These are phyloP conservation scores for Prunella strophiata DNA, from an alignment of 2,797 vertebrate genomes.

Conservation along the genomic window DNA sequence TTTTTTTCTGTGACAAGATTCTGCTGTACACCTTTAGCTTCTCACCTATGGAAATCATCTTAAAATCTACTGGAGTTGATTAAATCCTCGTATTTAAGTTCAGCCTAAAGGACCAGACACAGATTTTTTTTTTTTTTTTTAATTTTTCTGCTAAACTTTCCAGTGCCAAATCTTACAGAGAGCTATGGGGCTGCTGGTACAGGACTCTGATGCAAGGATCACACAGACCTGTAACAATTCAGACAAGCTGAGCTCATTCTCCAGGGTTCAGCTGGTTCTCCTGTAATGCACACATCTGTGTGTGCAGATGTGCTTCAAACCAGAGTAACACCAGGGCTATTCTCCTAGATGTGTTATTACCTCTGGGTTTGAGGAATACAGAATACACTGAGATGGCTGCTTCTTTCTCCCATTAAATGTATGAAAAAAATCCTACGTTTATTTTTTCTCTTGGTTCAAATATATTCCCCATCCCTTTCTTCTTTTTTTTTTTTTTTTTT, in stretches of 20 bases:
- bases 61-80: neutral
- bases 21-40: neutral
- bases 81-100: neutral
- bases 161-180: fast-evolving
- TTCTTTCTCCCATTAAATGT: neutral
- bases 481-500: too few species aligned
- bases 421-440: fast-evolving
- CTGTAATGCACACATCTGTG: neutral
- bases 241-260: neutral
- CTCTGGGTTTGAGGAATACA: neutral
- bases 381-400: neutral
- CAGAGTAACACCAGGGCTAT: neutral
- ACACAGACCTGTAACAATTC: fast-evolving
- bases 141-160: neutral
- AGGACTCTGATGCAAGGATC: neutral
- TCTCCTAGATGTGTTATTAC: fast-evolving
- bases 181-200: fast-evolving
- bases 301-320: neutral
- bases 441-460: neutral
- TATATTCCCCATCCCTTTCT: fast-evolving
- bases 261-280: neutral
- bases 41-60: neutral
- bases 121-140: neutral
- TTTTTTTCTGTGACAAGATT: neutral
- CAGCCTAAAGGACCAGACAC: neutral